phyloP scores from a whole-genome alignment of 2,113 vertebrate species.

The Terrapene triunguis region DNA sequence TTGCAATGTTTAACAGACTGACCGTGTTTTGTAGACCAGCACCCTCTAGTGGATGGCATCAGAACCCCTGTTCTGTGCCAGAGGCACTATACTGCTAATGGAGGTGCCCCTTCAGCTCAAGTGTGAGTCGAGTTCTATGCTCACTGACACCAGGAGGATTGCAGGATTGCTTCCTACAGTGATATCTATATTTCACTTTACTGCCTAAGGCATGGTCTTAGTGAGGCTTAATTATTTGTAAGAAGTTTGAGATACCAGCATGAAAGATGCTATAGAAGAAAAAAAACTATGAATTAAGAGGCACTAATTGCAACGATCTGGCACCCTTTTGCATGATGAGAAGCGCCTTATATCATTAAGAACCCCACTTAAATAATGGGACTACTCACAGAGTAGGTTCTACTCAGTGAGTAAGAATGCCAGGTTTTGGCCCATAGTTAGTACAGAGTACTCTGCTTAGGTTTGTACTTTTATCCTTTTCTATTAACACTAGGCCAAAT shows the following conservation, averaged over 20 bases:
- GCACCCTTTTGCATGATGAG: background rate
- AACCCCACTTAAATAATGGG: background rate
- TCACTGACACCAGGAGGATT: background rate
- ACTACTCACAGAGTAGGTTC: background rate
- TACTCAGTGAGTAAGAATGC: background rate
- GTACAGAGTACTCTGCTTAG: background rate
- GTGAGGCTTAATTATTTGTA: background rate
- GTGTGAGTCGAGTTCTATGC: background rate
- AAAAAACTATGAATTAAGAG: background rate
- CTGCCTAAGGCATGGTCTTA: background rate
- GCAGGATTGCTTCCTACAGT: background rate
- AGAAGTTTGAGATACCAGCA: background rate
- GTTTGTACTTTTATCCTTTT: background rate
- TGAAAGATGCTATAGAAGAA: background rate
- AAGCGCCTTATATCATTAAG: background rate
- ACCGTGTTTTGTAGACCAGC: background rate
- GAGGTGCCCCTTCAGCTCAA: background rate
- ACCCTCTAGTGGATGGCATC: background rate
- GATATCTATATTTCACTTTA: background rate
- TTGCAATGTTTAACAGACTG: background rate
- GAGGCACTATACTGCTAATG: background rate
- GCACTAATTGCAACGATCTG: background rate
- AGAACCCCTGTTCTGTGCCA: background rate
- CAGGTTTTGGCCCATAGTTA: background rate
- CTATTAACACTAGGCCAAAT: background rate